Evolutionary conservation across 2,797 vertebrate species (phyloP).

Genomic region (Danio albolineatus): DNA sequence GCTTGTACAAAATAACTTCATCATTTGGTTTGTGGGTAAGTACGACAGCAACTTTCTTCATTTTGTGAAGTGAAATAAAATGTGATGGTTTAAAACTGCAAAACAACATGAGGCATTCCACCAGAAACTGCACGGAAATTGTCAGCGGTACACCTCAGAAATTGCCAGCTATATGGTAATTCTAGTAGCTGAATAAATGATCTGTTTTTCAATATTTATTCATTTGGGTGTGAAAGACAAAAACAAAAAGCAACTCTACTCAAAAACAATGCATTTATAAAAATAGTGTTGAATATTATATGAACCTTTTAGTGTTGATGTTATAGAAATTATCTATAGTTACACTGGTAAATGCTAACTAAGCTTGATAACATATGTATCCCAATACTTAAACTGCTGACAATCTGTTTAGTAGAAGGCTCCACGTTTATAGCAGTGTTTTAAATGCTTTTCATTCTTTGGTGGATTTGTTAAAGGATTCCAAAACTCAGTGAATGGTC

Average conservation of each 20-base stretch:
- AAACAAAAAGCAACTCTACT: neutral
- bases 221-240: neutral
- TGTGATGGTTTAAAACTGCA: slow-evolving; percentile 28
- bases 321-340: neutral
- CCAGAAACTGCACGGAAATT: slow-evolving; percentile 16
- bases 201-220: neutral
- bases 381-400: neutral
- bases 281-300: neutral
- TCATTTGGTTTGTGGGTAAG: slow-evolving; percentile 42
- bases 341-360: neutral
- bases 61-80: slow-evolving; percentile 12
- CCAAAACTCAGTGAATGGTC: slow-evolving; percentile 54
- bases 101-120: neutral
- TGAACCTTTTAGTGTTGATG: neutral
- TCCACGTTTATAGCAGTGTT: slow-evolving; percentile 37
- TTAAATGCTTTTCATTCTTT: slow-evolving; percentile 8
- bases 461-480: slow-evolving; percentile 50
- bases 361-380: neutral
- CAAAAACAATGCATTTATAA: neutral
- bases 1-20: slow-evolving; percentile 26
- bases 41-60: slow-evolving; percentile 23
- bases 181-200: neutral
- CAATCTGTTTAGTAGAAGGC: slow-evolving; percentile 16
- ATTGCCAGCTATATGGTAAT: neutral
- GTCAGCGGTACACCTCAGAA: neutral